A percentile compares a stretch with the other conserved stretches of the same genome.
Evolutionary conservation across 2,888 invertebrate species (phyloP).

Genomic region (Oscheius myriophilus): DNA sequence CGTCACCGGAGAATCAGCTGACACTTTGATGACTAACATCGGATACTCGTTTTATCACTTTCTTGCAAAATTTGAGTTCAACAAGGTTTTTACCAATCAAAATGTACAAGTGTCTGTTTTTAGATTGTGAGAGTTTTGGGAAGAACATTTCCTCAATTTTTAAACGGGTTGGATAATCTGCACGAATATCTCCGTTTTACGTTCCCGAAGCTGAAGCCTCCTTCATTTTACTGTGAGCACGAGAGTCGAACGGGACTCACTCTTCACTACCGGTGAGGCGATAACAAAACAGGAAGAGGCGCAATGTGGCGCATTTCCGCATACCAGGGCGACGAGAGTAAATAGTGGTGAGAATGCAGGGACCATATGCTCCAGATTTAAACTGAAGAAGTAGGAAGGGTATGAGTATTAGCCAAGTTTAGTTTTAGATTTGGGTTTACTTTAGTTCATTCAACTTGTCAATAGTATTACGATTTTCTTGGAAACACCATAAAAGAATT

Average conservation of each 20-base stretch:
- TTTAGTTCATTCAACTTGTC: too few relatives aligned
- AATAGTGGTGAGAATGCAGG: too few relatives aligned
- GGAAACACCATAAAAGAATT: too few relatives aligned
- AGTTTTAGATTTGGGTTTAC: too few relatives aligned
- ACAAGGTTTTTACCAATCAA: conserved; percentile 48
- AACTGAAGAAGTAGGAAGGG: too few relatives aligned
- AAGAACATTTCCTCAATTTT: conserved; percentile 67
- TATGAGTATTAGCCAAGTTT: too few relatives aligned
- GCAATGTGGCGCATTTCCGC: too few relatives aligned
- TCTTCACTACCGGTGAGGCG: conserved; percentile 81
- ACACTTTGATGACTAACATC: conserved; percentile 42
- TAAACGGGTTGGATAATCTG: conserved; percentile 68
- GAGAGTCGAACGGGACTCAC: conserved; percentile 91
- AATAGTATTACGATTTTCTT: too few relatives aligned
- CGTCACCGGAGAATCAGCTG: conserved; percentile 54
- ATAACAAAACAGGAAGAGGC: too few relatives aligned
- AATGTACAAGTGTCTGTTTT: conserved; percentile 17
- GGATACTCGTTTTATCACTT: conserved; percentile 59
- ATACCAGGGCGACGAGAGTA: too few relatives aligned
- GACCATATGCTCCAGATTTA: too few relatives aligned
- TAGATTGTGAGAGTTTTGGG: conserved; percentile 66
- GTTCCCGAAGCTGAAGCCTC: conserved; percentile 82
- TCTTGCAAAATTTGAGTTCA: conserved; percentile 59
- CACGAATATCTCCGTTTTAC: conserved; percentile 66
- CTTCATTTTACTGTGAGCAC: conserved; percentile 95